Evolutionary conservation across 2,797 vertebrate genomes (phyloP), one percentile per base, ranked within the genome.

Genomic region (Staurois parvus): DNA sequence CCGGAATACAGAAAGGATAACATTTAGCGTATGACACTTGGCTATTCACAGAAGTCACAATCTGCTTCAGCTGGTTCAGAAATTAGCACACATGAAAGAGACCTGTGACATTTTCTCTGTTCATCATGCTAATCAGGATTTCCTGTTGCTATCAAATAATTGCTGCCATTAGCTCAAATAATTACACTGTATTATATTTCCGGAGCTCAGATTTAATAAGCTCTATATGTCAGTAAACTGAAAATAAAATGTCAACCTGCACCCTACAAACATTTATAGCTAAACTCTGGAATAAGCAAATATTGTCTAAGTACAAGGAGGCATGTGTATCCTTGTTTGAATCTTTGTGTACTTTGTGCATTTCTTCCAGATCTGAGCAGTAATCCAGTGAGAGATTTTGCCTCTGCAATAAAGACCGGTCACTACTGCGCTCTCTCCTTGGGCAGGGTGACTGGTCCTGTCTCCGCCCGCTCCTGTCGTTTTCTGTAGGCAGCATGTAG

Each of bases 161-260:
- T 64, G 59, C 59, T 26, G 59, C 11, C 59, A 64, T 64, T 64
- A 64, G 59, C 59, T 26, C 8, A 26, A 64, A 24, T 64, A 64
- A 64, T 64, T 64, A 64, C 59, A 64, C 59, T 64, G 59, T 64
- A 64, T 64, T 64, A 64, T n/a, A 12, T 64, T 64, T 64, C n/a
- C 59, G 24, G n/a, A 26, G 24, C n/a, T 64, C n/a, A 2, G 59
- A n/a, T 26, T 64, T 64, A 64, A 64, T 64, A 64, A 26, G 59
- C 59, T 26, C 59, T 64, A 64, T 64, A 64, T 64, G 59, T 64
- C 59, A 64, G 21, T 26, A 9, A 24, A 24, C 59, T 64, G 24
- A 26, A 64, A 64, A 64, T 64, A 26, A 64, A 64, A 64, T 64
- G 56, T 62, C 24, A 62, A 8, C 21, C 59, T 24, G 24, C 21